Evolutionary conservation across 2,888 invertebrate genomes (phyloP), one percentile per base, ranked within the genome.

Genomic region (Lochmaea capreae): DNA sequence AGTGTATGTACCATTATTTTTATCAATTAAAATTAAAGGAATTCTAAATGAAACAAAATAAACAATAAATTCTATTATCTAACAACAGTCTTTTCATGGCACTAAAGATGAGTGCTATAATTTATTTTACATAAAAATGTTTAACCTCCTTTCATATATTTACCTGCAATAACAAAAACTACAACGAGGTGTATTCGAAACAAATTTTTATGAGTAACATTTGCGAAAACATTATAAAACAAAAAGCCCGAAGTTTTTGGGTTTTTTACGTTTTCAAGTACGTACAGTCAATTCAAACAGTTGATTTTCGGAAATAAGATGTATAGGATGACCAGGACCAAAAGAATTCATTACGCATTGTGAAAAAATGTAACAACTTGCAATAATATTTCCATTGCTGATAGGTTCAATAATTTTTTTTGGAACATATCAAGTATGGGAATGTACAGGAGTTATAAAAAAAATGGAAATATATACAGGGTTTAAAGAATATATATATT

Each of bases 31-130:
- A 62, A 18, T 42, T 8, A 18, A 42, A 43, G 1, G 4, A n/a
- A 61, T 16, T 39, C 42, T 22, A 11, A 65, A 65, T 1, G 33
- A 11, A 22, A 67, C 52, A 63, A 73, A 69, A 57, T 42, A 73
- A 72, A 72, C 68, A 68, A 68, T 52, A 68, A 65, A 69, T 68
- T 73, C 73, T 73, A 73, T 49, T 61, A 69, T 66, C 66, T 69
- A 67, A 18, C 22, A 59, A 69, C 73, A 73, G 73, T 73, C 73
- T 73, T 73, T 61, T 54, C 43, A 73, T 73, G 73, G 73, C 73
- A 73, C 73, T 54, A 59, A 16, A 57, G 14, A 14, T 66, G 42
- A 59, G 71, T 66, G 66, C 66, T 71, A n/a, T 46, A 52, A 16
- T 65, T 22, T 11, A 10, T 42, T 57, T 42, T 12, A 22, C 18